phyloP scores from a whole-genome alignment of 92 coral and sea anemone species.

The Micromussa lordhowensis region DNA sequence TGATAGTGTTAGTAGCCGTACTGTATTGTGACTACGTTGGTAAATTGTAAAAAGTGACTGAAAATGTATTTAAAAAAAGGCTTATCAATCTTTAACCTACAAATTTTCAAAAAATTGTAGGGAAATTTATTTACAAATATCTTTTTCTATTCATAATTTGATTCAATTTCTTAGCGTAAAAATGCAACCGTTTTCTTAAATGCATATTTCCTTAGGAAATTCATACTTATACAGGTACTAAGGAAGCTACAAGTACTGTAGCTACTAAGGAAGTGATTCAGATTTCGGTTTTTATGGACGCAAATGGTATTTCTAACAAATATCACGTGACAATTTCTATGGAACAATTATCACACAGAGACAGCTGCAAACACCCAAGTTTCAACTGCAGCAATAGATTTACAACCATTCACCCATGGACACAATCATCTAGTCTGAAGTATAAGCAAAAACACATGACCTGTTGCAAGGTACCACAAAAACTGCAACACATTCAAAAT shows the following conservation, averaged over 20 bases:
- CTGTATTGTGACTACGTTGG: no score
- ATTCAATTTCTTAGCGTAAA: not conserved
- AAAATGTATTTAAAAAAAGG: no score
- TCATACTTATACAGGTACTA: no score
- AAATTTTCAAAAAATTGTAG: not conserved
- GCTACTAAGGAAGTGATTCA: no score
- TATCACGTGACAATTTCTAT: not conserved
- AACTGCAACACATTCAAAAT: no score
- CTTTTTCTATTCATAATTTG: not conserved
- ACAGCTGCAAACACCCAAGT: not conserved
- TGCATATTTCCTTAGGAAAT: not conserved
- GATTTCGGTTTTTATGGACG: no score
- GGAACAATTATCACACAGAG: not conserved
- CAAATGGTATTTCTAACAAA: not conserved
- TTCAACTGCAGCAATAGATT: not conserved
- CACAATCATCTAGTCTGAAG: not conserved
- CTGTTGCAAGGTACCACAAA: no score
- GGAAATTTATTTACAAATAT: not conserved
- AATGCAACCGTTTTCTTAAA: not conserved
- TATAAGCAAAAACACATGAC: no score
- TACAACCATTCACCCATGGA: not conserved
- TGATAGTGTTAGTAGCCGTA: no score
- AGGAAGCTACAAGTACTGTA: no score
- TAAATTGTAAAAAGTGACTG: no score
- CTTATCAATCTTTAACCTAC: not conserved